Percentiles rank a stretch among this genome's conserved stretches.
Evolutionary conservation across 2,113 vertebrate species (phyloP).

Genomic region (Drymodes brunneopygia): DNA sequence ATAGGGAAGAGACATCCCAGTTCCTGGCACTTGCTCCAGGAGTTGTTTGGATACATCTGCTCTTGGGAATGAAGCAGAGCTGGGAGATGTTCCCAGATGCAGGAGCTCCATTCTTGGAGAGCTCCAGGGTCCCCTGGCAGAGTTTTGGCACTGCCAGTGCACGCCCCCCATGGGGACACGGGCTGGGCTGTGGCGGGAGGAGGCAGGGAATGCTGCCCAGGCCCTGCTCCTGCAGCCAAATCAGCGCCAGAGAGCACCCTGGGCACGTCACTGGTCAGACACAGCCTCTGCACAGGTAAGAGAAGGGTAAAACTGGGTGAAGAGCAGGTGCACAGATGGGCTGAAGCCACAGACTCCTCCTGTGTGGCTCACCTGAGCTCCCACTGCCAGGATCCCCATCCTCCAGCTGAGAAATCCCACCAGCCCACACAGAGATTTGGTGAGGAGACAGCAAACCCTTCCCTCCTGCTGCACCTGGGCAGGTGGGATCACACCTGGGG

Average conservation of each 20-base stretch:
- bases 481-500: neutral
- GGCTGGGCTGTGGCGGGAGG: neutral
- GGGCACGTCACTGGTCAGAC: neutral
- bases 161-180: rapidly evolving
- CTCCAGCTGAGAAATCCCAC: neutral
- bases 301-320: neutral
- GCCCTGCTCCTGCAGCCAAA: neutral
- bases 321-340: neutral
- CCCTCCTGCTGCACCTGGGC: neutral
- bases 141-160: neutral
- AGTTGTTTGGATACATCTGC: neutral
- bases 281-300: neutral
- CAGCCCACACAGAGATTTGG: rapidly evolving
- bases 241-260: rapidly evolving
- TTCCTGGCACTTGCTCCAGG: neutral
- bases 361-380: neutral
- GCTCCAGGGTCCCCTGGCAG: neutral
- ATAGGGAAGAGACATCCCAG: neutral
- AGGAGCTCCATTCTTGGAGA: neutral
- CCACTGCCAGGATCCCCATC: neutral
- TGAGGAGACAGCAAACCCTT: neutral
- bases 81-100: neutral
- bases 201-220: neutral
- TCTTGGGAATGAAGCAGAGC: neutral
- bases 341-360: neutral